Conservation (phyloP, 1,140 invertebrate species). For the Carposina sasakii region DNA sequence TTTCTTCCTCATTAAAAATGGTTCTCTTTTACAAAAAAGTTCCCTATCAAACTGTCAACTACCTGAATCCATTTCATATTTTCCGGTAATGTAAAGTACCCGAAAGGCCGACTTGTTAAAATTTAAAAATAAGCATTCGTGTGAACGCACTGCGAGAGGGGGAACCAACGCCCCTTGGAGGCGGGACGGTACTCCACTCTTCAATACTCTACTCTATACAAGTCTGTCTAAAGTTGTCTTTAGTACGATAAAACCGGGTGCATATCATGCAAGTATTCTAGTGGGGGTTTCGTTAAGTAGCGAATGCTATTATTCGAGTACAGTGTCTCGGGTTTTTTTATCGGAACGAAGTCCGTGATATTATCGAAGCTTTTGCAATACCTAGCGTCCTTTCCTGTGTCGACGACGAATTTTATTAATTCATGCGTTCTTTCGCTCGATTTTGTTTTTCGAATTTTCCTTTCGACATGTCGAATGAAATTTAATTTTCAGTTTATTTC, state of each 20-base stretch:
- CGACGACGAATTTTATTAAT: no score
- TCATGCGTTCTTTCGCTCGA: no score
- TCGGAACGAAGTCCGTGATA: conserved; percentile 17
- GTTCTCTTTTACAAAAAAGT: no score
- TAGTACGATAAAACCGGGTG: conserved; percentile 16
- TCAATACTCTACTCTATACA: conserved; percentile 15
- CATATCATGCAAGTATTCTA: conserved; percentile 53
- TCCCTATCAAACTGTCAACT: no score
- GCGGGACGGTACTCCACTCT: conserved; percentile 37
- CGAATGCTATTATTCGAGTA: conserved; percentile 54
- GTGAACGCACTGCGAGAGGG: conserved; percentile 60
- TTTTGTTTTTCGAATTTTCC: no score
- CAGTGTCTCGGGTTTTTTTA: conserved; percentile 42
- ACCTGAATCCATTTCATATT: no score
- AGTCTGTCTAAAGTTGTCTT: conserved; percentile 33
- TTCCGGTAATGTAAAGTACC: no score
- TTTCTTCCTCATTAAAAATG: no score
- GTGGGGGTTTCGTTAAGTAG: conserved; percentile 55
- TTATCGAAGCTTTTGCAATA: conserved; percentile 17
- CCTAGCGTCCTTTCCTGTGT: conserved; percentile 4
- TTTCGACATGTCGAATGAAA: no score
- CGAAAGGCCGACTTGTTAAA: conserved; percentile 59
- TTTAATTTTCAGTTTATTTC: no score
- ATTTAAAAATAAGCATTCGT: conserved; percentile 63
- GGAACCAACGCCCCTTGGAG: conserved; percentile 61